Evolutionary conservation across 2,888 invertebrate genomes (phyloP).

Genomic region (Hirtodrosophila duncani): DNA sequence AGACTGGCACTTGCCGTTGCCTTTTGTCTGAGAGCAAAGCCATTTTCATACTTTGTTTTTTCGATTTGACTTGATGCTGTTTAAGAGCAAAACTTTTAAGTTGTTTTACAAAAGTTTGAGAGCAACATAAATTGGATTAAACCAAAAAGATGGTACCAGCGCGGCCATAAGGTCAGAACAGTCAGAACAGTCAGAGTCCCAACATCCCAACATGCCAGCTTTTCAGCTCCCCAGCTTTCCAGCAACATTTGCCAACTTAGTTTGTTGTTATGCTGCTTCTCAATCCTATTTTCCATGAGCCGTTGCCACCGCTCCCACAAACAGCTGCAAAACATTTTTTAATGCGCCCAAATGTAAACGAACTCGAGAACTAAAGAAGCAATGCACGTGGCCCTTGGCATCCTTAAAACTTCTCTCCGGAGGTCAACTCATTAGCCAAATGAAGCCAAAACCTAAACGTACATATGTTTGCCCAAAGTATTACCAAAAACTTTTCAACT

Average conservation of each 20-base stretch:
- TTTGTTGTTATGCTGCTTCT: slow-evolving; percentile 31
- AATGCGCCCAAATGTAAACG: slow-evolving; percentile 41
- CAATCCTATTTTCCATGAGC: slow-evolving; percentile 42
- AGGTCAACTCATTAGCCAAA: slow-evolving; percentile 64
- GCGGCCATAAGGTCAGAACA: slow-evolving; percentile 53
- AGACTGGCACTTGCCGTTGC: neutral
- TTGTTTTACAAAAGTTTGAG: slow-evolving; percentile 58
- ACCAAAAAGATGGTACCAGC: slow-evolving; percentile 69
- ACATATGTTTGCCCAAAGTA: slow-evolving; percentile 50
- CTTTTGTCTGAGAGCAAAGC: slow-evolving; percentile 34
- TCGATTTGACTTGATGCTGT: slow-evolving; percentile 60
- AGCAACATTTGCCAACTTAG: slow-evolving; percentile 56
- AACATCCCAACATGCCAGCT: slow-evolving; percentile 50
- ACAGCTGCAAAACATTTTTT: slow-evolving; percentile 26
- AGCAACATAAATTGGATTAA: slow-evolving; percentile 71
- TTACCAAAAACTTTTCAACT: slow-evolving; percentile 50
- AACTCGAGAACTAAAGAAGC: slow-evolving; percentile 32
- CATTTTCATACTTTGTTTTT: slow-evolving; percentile 61
- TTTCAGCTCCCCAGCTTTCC: no score
- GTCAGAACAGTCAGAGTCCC: slow-evolving; percentile 16
- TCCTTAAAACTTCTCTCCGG: slow-evolving; percentile 12
- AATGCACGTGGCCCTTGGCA: slow-evolving; percentile 44
- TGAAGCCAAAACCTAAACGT: slow-evolving; percentile 57
- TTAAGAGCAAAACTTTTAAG: slow-evolving; percentile 68
- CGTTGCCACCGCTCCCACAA: slow-evolving; percentile 3